A percentile compares a stretch with the other conserved stretches of the same genome.
Conservation (phyloP, 2,113 vertebrate species). For the Copsychus sechellarum region DNA sequence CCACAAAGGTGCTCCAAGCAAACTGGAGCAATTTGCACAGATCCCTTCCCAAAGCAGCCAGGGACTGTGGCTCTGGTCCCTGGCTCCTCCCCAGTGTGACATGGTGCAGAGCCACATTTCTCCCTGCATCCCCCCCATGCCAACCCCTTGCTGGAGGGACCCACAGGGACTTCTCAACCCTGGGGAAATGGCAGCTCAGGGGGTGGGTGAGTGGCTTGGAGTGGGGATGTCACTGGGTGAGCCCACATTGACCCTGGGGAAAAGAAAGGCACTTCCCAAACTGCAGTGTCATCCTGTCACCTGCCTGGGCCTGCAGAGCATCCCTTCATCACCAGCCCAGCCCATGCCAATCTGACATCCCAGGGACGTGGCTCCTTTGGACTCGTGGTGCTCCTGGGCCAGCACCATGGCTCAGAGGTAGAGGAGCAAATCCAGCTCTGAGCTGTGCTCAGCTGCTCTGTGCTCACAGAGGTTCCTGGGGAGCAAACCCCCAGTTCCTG, state of each 20-base stretch:
- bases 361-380: neutral
- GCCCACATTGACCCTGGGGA: neutral
- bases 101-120: accelerated
- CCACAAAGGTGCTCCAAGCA: neutral
- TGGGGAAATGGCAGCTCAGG: accelerated
- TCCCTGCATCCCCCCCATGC: neutral
- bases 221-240: neutral
- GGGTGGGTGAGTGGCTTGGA: neutral
- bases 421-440: neutral
- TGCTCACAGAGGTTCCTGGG: neutral
- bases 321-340: neutral
- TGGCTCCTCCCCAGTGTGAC: neutral
- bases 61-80: neutral
- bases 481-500: neutral
- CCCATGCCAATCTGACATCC: no score
- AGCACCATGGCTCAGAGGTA: neutral
- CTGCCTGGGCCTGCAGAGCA: neutral
- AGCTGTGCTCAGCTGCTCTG: neutral
- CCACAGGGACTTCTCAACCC: neutral
- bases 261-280: slow-evolving; percentile 51
- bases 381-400: neutral
- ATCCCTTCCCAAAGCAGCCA: neutral
- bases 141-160: neutral
- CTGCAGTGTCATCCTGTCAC: neutral
- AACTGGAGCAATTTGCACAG: accelerated